A percentile compares a stretch with the other conserved stretches of the same genome.
Conservation (phyloP, 2,797 vertebrate genomes). For the Masticophis lateralis region DNA sequence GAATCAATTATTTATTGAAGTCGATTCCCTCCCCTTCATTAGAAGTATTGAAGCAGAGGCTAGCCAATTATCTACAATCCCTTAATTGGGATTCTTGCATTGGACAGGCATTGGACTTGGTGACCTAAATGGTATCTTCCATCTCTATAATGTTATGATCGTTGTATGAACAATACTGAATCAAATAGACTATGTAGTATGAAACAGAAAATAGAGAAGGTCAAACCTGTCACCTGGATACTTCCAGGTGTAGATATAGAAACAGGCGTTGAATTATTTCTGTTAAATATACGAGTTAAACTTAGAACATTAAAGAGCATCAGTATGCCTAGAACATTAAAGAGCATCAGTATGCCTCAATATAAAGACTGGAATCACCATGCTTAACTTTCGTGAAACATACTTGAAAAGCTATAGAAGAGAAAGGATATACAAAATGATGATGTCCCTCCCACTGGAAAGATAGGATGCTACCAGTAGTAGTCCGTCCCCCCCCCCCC, state of each 20-base stretch:
- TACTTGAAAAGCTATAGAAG: neutral
- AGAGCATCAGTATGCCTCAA: neutral
- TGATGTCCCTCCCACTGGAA: neutral
- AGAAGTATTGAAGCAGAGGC: neutral
- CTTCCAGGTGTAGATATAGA: neutral
- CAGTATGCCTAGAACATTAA: neutral
- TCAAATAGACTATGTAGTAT: neutral
- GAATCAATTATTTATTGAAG: neutral
- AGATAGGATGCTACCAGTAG: neutral
- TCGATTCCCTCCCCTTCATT: neutral
- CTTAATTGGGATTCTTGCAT: neutral
- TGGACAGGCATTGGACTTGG: neutral
- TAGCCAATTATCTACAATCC: neutral
- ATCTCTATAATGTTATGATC: neutral
- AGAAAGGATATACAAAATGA: neutral
- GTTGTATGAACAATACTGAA: neutral
- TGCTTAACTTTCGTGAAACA: neutral
- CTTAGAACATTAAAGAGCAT: neutral
- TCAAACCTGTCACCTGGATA: neutral
- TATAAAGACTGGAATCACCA: neutral
- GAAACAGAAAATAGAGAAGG: neutral
- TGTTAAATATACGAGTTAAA: neutral
- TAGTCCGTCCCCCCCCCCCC: no score
- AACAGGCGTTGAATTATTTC: neutral
- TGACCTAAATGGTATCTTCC: neutral